Base-by-base conservation (phyloP, 2,797 vertebrate species). In the Clarias fuscus region DNA sequence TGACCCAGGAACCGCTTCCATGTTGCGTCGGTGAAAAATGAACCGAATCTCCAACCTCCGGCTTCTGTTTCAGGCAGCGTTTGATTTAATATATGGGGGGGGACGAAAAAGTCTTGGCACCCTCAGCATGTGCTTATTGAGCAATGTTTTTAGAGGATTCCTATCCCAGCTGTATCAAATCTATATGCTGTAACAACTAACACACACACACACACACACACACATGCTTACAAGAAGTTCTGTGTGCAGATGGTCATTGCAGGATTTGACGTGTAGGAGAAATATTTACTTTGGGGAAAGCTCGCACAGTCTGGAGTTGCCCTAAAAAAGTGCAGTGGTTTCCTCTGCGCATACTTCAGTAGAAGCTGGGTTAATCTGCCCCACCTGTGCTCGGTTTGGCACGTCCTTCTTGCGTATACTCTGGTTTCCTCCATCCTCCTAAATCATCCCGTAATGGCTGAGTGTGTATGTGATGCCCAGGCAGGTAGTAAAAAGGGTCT, bases 121-220 rank as follows among this genome's bases (percentile, higher is more conserved):
- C 27, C 58, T 53, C 14, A 0, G 62, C 8, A 10, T 53, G n/a
- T 33, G 40, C 18, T 56, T 64, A 58, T 20, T 67, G 43, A 33
- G 84, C 58, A 68, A 78, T 27, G 33, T 20, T 43, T 79, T 37
- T 15, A 22, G 20, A 6, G 30, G 56, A 68, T 68, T 85, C 84
- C 33, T 68, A 78, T 33, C 62, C 73, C 73, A 70, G 75, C 84
- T 85, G 75, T 70, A 27, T 85, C 53, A 59, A 70, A 79, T 85
- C 48, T 30, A 40, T 70, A 59, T 20, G 58, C 11, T 65, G 53
- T 22, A 56, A 62, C 48, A 43, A 18, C 62, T 33, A 24, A 7
- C 18, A 40, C 72, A 14, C 33, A 53, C 43, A 10, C 48, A 33
- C 64, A 59, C 48, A 24, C 40, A 73, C 72, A 73, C 33, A 43